These are phyloP conservation scores for Psittacus erithacus DNA, from an alignment of 2,113 vertebrate genomes.

Conservation along the genomic window DNA sequence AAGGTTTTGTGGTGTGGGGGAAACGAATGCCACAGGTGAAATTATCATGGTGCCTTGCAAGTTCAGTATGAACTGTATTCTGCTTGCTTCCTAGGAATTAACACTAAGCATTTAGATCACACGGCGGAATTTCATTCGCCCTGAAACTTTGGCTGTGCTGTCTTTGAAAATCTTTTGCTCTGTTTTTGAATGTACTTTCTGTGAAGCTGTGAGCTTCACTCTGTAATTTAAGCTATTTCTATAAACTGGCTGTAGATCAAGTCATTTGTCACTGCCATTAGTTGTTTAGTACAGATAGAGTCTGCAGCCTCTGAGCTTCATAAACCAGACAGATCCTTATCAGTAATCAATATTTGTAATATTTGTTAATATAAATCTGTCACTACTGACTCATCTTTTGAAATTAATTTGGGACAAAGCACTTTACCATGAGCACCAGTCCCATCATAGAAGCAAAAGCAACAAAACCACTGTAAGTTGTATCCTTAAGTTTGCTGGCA, in stretches of 20 bases:
- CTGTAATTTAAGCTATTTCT: neutral
- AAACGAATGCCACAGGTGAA: neutral
- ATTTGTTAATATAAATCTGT: constrained; percentile 46
- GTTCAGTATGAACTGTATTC: neutral
- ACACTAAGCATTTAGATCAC: neutral
- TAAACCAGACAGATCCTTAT: constrained; percentile 11
- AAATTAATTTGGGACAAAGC: constrained; percentile 16
- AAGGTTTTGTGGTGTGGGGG: neutral
- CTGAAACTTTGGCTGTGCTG: neutral
- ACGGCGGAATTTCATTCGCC: neutral
- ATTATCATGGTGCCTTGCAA: neutral
- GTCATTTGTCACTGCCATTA: constrained; percentile 1
- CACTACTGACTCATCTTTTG: neutral
- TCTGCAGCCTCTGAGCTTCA: constrained; percentile 7
- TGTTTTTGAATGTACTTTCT: neutral
- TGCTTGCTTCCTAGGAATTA: neutral
- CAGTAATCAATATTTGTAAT: constrained; percentile 46
- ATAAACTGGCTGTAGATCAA: neutral
- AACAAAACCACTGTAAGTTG: neutral
- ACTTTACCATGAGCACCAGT: neutral
- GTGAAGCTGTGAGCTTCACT: neutral
- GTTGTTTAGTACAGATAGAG: neutral
- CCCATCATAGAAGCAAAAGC: neutral
- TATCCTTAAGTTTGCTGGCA: neutral
- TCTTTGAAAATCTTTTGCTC: neutral